Conservation (phyloP, 2,113 vertebrate species). For the Odocoileus hemionus region DNA sequence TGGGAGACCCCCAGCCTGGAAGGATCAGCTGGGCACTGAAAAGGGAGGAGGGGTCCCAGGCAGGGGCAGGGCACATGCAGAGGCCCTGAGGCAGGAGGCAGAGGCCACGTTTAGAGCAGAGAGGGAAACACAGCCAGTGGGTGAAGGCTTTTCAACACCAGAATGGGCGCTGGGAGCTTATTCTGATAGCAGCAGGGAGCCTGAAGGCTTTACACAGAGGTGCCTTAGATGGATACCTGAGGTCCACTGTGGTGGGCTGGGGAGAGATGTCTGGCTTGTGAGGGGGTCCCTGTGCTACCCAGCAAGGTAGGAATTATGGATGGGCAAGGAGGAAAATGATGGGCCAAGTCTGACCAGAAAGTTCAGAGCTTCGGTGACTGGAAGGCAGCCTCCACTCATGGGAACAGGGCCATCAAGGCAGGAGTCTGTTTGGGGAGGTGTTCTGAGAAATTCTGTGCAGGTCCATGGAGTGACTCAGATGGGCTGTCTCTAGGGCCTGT, state of each 20-base stretch:
- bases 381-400: neutral
- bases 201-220: neutral
- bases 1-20: neutral
- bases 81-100: neutral
- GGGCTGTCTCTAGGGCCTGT: neutral
- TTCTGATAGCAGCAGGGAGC: neutral
- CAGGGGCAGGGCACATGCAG: rapidly evolving
- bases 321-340: neutral
- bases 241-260: rapidly evolving
- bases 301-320: neutral
- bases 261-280: neutral
- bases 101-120: neutral
- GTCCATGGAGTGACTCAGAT: neutral
- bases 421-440: neutral
- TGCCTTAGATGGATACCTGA: neutral
- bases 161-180: neutral
- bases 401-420: neutral
- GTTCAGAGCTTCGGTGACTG: neutral
- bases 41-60: neutral
- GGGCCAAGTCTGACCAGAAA: neutral
- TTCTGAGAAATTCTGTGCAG: neutral
- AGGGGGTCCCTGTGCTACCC: neutral
- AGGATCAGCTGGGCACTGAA: too few species aligned
- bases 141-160: neutral
- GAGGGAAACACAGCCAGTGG: neutral